phyloP scores from a whole-genome alignment of 2,797 vertebrate genomes.

The Microchirus variegatus region DNA sequence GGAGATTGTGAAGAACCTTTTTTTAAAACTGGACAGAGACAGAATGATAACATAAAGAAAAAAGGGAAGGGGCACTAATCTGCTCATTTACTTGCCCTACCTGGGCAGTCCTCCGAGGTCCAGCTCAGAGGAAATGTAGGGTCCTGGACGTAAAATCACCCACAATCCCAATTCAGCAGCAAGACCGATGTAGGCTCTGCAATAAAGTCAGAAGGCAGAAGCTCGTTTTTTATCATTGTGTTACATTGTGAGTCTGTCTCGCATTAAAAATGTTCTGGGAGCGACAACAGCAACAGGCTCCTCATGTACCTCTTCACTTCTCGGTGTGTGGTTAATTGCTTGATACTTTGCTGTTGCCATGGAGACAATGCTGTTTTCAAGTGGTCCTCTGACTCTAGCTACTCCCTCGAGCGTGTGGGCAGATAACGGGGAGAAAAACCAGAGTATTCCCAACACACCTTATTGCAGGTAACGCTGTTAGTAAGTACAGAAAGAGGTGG shows the following conservation, averaged over 20 bases:
- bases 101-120: constrained; percentile 91
- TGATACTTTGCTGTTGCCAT: constrained; percentile 63
- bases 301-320: constrained; percentile 15
- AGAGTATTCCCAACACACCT: constrained; percentile 40
- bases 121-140: constrained; percentile 82
- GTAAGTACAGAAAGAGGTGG: constrained; percentile 12
- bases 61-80: too few relatives aligned
- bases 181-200: constrained; percentile 86
- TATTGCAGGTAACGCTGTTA: constrained; percentile 14
- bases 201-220: constrained; percentile 34
- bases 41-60: too few relatives aligned
- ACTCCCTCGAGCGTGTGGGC: constrained; percentile 53
- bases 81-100: constrained; percentile 61
- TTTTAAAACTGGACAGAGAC: too few relatives aligned
- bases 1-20: too few relatives aligned
- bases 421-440: constrained; percentile 34
- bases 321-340: constrained; percentile 52
- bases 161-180: constrained; percentile 90
- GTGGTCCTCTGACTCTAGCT: constrained; percentile 42
- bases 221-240: not conserved
- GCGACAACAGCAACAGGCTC: constrained; percentile 14
- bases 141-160: constrained; percentile 94
- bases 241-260: not conserved
- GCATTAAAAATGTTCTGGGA: constrained; percentile 18
- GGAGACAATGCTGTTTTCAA: constrained; percentile 69